phyloP scores from a whole-genome alignment of 1,140 invertebrate genomes.

The Sminthurides bifidus region DNA sequence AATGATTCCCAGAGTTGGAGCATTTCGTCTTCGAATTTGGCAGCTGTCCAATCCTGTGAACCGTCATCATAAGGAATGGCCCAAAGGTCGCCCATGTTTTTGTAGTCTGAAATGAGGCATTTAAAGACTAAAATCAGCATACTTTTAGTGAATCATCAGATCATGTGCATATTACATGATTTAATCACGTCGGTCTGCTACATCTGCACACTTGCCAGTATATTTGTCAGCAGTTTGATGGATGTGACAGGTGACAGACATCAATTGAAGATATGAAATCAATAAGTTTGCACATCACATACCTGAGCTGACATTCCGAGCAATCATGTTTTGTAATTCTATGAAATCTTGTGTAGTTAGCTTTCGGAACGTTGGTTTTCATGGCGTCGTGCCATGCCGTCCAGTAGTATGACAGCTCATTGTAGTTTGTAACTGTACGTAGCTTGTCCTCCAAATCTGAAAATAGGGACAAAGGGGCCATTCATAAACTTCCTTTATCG shows the following conservation, averaged over 20 bases:
- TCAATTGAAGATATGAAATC: neutral
- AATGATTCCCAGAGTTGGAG: constrained; percentile 57
- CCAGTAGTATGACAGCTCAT: constrained; percentile 48
- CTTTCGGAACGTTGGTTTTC: neutral
- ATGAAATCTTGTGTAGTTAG: constrained; percentile 16
- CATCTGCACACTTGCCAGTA: neutral
- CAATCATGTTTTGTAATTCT: constrained; percentile 11
- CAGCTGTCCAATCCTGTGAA: constrained; percentile 28
- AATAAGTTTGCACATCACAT: neutral
- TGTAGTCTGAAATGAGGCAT: constrained; percentile 2
- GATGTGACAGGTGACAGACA: neutral
- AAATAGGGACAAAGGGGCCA: neutral
- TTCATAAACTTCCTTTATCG: neutral
- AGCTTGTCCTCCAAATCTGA: neutral
- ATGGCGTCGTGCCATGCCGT: constrained; percentile 39
- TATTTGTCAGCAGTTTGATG: neutral
- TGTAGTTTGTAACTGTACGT: constrained; percentile 34
- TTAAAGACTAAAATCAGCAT: neutral
- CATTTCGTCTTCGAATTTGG: constrained; percentile 48
- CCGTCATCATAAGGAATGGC: constrained; percentile 5
- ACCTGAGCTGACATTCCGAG: neutral
- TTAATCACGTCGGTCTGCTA: neutral
- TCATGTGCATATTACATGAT: neutral
- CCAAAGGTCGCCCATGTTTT: constrained; percentile 14
- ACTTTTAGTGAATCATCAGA: neutral